Evolutionary conservation across 2,113 vertebrate genomes (phyloP).

Genomic region (Osmerus mordax): DNA sequence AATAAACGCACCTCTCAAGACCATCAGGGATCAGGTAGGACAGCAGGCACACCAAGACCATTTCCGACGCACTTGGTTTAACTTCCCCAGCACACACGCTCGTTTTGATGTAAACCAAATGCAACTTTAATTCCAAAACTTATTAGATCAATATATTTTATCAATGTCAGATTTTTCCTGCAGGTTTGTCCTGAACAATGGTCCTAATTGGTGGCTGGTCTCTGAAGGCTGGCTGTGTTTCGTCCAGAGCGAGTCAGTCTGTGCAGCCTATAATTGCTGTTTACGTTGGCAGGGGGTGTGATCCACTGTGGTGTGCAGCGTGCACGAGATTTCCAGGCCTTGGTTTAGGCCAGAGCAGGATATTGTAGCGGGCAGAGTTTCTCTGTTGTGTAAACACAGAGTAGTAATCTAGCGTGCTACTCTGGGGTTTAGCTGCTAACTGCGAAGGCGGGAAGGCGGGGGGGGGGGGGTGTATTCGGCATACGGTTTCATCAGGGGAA

Average conservation of each 20-base stretch:
- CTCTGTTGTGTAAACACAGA: slow-evolving; percentile 82
- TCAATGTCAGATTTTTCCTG: too few species aligned
- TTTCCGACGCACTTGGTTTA: too few species aligned
- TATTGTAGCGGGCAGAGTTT: slow-evolving; percentile 81
- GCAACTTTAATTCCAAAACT: too few species aligned
- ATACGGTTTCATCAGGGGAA: too few species aligned
- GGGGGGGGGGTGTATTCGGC: too few species aligned
- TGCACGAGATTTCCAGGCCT: slow-evolving; percentile 82
- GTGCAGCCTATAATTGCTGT: slow-evolving; percentile 83
- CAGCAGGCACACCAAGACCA: too few species aligned
- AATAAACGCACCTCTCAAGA: too few species aligned
- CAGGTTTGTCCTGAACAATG: slow-evolving; percentile 65
- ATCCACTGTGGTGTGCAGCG: slow-evolving; percentile 78
- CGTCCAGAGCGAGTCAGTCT: slow-evolving; percentile 77
- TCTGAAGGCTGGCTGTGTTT: slow-evolving; percentile 78
- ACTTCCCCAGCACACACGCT: too few species aligned
- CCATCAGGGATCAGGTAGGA: too few species aligned
- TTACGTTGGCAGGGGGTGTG: slow-evolving; percentile 82
- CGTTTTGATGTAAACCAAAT: too few species aligned
- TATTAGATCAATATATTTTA: too few species aligned
- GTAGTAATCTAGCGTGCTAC: slow-evolving; percentile 76
- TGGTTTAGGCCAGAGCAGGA: slow-evolving; percentile 79
- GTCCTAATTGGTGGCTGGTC: slow-evolving; percentile 81
- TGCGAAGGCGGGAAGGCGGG: slow-evolving; percentile 33
- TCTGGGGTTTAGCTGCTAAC: slow-evolving; percentile 68